Evolutionary conservation across 2,888 invertebrate genomes (phyloP).

Genomic region (Himalopsyche japonica): DNA sequence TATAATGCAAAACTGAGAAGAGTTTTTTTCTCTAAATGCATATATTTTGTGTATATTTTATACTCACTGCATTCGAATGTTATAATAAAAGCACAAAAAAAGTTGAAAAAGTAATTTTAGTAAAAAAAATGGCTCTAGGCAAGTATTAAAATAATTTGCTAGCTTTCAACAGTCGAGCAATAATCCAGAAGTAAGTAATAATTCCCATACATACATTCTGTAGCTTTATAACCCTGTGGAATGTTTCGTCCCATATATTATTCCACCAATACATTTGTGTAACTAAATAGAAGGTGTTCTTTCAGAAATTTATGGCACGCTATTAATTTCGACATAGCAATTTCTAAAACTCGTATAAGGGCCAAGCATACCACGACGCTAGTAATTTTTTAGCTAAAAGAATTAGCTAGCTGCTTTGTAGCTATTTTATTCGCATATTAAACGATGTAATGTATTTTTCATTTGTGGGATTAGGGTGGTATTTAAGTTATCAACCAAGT

Average conservation of each 20-base stretch:
- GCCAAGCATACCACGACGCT: background rate
- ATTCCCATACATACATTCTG: background rate
- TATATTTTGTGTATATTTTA: no score
- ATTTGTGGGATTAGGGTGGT: no score
- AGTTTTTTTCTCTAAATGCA: no score
- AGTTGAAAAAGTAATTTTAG: background rate
- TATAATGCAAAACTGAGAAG: no score
- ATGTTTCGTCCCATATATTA: background rate
- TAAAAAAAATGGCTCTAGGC: background rate
- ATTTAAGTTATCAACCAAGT: no score
- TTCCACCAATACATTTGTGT: background rate
- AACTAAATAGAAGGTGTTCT: constrained; percentile 6
- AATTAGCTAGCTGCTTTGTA: background rate
- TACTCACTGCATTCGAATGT: no score
- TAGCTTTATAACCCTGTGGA: background rate
- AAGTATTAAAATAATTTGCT: background rate
- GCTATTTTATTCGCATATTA: background rate
- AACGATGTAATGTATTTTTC: background rate
- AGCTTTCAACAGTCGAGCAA: background rate
- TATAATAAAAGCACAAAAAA: no score
- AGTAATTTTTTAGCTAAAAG: background rate
- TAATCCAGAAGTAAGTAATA: background rate
- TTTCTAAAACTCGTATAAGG: constrained; percentile 8
- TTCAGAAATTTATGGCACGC: constrained; percentile 1
- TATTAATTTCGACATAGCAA: constrained; percentile 14